Conservation (phyloP, 2,113 vertebrate species). For the Anhinga rufa region DNA sequence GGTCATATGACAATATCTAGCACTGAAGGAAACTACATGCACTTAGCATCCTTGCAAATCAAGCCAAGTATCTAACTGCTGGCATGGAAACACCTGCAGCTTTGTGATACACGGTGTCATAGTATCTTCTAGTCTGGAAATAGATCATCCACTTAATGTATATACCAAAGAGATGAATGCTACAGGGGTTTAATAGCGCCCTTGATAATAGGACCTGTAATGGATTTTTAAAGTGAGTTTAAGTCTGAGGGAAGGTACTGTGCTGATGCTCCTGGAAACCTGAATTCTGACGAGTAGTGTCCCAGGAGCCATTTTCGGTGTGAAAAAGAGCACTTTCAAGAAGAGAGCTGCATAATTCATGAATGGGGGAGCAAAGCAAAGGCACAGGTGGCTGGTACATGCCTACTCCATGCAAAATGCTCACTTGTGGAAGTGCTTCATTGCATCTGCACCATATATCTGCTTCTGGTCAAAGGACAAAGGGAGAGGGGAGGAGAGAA, state of each 20-base stretch:
- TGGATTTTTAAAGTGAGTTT: constrained; percentile 39
- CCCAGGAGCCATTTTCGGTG: neutral
- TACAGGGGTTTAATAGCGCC: neutral
- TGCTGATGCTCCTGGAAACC: neutral
- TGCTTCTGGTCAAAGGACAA: neutral
- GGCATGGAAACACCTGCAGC: neutral
- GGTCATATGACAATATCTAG: neutral
- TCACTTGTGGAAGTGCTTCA: neutral
- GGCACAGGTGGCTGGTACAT: neutral
- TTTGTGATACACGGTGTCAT: neutral
- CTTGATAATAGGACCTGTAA: neutral
- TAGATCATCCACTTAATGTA: neutral
- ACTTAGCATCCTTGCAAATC: neutral
- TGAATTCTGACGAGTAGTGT: neutral
- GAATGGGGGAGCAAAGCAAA: neutral
- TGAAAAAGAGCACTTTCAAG: neutral
- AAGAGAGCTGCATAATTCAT: neutral
- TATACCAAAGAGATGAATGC: neutral
- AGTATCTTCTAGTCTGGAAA: neutral
- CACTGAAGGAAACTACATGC: neutral
- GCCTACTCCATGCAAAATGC: neutral
- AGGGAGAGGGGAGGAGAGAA: neutral
- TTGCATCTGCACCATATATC: neutral
- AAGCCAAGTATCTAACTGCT: neutral
- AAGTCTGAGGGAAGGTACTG: neutral